A percentile compares a stretch with the other conserved stretches of the same genome.
phyloP scores from a whole-genome alignment of 2,797 vertebrate species.

The Molossus molossus region DNA sequence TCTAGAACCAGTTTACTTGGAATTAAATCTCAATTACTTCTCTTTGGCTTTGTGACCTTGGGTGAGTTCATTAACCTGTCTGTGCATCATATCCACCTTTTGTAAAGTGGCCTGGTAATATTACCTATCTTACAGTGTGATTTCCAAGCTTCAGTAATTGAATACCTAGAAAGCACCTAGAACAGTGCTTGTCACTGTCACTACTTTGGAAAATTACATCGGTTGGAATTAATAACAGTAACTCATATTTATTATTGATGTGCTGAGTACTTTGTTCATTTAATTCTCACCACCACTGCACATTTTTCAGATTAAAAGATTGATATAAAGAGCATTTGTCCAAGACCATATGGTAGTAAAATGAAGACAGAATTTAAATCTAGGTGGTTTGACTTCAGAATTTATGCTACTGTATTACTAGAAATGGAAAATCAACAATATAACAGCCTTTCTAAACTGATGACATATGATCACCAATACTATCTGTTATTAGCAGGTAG shows the following conservation, averaged over 20 bases:
- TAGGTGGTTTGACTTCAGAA: background rate
- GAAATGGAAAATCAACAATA: background rate
- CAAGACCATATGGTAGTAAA: background rate
- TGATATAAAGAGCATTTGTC: constrained; percentile 32
- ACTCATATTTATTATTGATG: constrained; percentile 29
- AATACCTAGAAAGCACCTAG: background rate
- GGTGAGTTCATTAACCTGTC: background rate
- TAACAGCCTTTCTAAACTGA: background rate
- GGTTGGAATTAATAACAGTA: constrained; percentile 20
- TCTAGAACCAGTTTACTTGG: background rate
- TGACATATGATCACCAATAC: background rate
- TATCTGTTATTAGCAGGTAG: background rate
- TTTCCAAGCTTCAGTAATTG: constrained; percentile 31
- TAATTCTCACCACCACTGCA: background rate
- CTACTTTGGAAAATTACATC: constrained; percentile 4
- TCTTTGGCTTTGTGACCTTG: constrained; percentile 48
- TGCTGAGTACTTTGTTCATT: background rate
- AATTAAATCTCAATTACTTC: constrained; percentile 23
- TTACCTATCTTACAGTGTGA: background rate
- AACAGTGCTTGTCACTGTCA: background rate
- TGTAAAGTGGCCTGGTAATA: background rate
- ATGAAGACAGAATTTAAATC: constrained; percentile 26
- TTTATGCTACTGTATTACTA: background rate
- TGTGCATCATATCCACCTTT: background rate
- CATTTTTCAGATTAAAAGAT: constrained; percentile 44